Evolutionary conservation across 1,140 invertebrate species (phyloP), one percentile per base, ranked within the genome.

Genomic region (Anastatus disparis): DNA sequence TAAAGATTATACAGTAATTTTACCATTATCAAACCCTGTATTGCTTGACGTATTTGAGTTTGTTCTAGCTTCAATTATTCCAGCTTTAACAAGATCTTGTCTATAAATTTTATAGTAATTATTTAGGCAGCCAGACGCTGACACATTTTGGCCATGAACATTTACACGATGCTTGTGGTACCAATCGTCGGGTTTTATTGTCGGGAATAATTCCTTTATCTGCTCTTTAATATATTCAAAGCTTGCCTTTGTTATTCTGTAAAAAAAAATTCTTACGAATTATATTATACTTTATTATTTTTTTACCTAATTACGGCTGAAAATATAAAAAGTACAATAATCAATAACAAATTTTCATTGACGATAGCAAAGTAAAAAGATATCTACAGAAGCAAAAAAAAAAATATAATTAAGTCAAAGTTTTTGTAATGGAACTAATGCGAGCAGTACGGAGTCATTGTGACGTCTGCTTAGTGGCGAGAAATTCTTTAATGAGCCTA

Each of bases 221-320:
- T n/a, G 29, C 1, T 15, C 2, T 27, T 9, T 29, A n/a, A 55
- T n/a, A 15, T 55, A 24, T 17, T 55, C 52, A 31, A 55, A 55
- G 8, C 29, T 55, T 17, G 0, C 22, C 10, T 13, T 55, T 12
- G 1, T 55, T 55, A 31, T 55, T 31, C 52, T 55, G 29, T 15
- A n/a, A 31, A 55, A 55, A 55, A 55, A 55, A 10, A 7, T 55
- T 55, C 15, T 29, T 29, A 55, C 29, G 15, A 55, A 31, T 55
- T 55, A 7, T 29, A 55, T 27, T 6, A 55, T 29, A 55, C 15
- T 55, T 29, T n/a, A 55, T 29, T 13, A 55, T 55, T 27, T 48
- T 20, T 20, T 20, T 10, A 22, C 22, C n/a, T 10, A 48, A 20
- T 17, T 48, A 35, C 31, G 10, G 10, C 31, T 35, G 31, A 35